These are phyloP conservation scores for Zaprionus africanus DNA, from an alignment of 1,140 invertebrate genomes.

Conservation along the genomic window DNA sequence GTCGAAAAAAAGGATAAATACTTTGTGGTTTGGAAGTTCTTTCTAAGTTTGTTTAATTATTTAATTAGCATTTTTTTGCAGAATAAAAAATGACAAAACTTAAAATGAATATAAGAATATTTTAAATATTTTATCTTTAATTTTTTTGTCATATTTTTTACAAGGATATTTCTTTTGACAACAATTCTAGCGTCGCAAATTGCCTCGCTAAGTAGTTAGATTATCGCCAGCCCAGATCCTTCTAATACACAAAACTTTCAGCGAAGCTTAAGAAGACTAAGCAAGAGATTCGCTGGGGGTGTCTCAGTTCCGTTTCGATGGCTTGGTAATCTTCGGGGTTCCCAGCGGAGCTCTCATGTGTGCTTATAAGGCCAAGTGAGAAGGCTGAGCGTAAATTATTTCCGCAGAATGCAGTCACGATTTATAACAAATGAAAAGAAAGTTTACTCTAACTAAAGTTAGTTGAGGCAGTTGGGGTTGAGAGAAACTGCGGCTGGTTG, in stretches of 20 bases:
- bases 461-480: background rate
- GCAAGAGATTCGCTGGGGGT: background rate
- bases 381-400: constrained; percentile 67
- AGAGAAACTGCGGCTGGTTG: constrained; percentile 10
- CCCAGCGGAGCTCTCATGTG: constrained; percentile 1
- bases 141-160: background rate
- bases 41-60: no score
- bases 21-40: no score
- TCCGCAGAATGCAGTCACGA: constrained; percentile 56
- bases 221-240: background rate
- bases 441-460: constrained; percentile 55
- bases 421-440: constrained; percentile 71
- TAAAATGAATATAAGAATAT: no score
- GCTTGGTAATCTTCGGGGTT: constrained; percentile 2
- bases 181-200: background rate
- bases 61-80: background rate
- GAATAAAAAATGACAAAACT: no score
- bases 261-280: background rate
- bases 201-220: background rate
- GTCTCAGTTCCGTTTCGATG: background rate
- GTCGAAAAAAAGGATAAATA: no score
- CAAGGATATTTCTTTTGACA: background rate
- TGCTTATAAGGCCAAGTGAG: constrained; percentile 21
- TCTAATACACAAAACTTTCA: constrained; percentile 26
- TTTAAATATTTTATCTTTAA: no score